A percentile compares a stretch with the other conserved stretches of the same genome.
Evolutionary conservation across 2,888 invertebrate species (phyloP).

Genomic region (Antitype chi): DNA sequence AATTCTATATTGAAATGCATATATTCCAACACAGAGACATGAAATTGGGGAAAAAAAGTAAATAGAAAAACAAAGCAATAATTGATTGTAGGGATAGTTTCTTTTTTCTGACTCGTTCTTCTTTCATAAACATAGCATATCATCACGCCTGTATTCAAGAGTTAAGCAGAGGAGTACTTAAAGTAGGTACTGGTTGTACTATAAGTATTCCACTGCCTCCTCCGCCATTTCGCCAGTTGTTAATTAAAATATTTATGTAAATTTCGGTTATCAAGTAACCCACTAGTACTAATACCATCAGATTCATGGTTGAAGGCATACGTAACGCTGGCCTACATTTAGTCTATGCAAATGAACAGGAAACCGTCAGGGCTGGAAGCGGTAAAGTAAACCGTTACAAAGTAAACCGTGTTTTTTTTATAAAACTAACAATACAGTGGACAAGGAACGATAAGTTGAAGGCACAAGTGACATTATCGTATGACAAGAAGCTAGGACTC

Average conservation of each 20-base stretch:
- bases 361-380: slow-evolving; percentile 73
- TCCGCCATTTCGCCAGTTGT: not conserved
- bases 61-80: no score
- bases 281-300: slow-evolving; percentile 45
- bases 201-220: no score
- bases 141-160: not conserved
- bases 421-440: slow-evolving; percentile 51
- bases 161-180: not conserved
- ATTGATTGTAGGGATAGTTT: no score
- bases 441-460: slow-evolving; percentile 31
- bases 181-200: no score
- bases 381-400: slow-evolving; percentile 68
- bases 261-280: slow-evolving; percentile 43
- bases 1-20: not conserved
- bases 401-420: slow-evolving; percentile 63
- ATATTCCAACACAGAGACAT: not conserved
- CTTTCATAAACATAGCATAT: not conserved
- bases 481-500: slow-evolving; percentile 11
- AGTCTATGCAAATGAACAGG: slow-evolving; percentile 76
- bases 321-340: slow-evolving; percentile 77
- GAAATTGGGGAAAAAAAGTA: no score
- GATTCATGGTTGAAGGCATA: slow-evolving; percentile 66
- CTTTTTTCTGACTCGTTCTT: not conserved
- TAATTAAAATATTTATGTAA: not conserved
- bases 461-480: slow-evolving; percentile 47